Base-by-base conservation (phyloP, 2,888 invertebrate species). In the Synanthedon tipuliformis region DNA sequence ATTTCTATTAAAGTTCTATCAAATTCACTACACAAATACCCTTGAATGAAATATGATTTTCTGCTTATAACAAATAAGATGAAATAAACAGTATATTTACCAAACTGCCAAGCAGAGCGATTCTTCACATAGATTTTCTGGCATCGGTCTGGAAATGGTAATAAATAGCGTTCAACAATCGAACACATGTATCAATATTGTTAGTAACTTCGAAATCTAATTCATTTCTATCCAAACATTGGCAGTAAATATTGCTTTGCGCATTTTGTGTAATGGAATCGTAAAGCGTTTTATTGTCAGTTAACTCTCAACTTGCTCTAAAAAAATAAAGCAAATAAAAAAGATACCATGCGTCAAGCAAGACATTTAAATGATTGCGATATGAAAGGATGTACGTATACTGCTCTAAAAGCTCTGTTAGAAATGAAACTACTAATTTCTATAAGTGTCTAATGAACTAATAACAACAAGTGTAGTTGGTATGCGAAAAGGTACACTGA, bases 31-130 rank as follows among this genome's bases (percentile, higher is more conserved):
- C 27, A 34, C 27, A 34, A 34, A 10, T 34, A 34, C 8, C 10
- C 34, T 10, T 34, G 34, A 34, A 34, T 23, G 23, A 23, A 23
- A 23, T 5, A 4, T 23, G 23, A 23, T 23, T 23, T 34, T 34
- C 34, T 34, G 10, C 52, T 34, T 34, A 23, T 1, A 1, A 23
- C 5, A 34, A 34, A 34, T 34, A 34, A 34, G 10, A 34, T 34
- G 34, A 34, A 34, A 34, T 34, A 34, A 34, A 10, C 34, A 34
- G 45, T 45, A 45, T 16, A 81, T 89, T 89, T 76, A 92, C 92
- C 95, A 95, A 16, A 95, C 94, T 91, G 95, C 95, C 59, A 95
- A 80, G 66, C 91, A 91, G 27, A 95, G 82, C 11, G 91, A 90
- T 72, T 95, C 95, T 57, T 93, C 92, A 53, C 89, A 88, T 12